Conservation (phyloP, 1,140 invertebrate genomes). For the Sarcophaga bullata region DNA sequence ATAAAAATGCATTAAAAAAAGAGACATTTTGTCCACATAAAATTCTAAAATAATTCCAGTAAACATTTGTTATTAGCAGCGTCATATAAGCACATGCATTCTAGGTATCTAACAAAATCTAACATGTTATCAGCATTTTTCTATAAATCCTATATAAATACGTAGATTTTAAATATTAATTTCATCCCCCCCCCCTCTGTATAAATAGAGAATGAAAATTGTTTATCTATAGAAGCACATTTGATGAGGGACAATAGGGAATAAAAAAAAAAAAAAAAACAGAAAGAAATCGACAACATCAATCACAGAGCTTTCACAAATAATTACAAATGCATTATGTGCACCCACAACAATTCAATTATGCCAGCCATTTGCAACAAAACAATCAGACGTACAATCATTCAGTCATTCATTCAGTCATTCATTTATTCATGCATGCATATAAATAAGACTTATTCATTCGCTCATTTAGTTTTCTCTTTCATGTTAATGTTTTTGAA, state of each 20-base stretch:
- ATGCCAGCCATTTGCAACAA: slow-evolving; percentile 5
- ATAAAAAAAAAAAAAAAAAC: neutral
- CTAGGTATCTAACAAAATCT: too few relatives aligned
- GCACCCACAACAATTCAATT: slow-evolving; percentile 22
- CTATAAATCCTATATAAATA: too few relatives aligned
- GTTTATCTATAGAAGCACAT: neutral
- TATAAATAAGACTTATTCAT: too few relatives aligned
- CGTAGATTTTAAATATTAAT: too few relatives aligned
- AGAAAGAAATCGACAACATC: slow-evolving; percentile 1
- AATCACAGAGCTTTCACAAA: slow-evolving; percentile 25
- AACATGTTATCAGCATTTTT: too few relatives aligned
- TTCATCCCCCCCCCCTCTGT: neutral
- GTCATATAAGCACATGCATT: too few relatives aligned
- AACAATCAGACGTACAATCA: neutral
- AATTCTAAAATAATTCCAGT: too few relatives aligned
- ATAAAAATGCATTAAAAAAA: too few relatives aligned
- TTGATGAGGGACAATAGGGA: neutral
- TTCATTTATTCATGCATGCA: neutral
- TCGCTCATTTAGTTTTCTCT: too few relatives aligned
- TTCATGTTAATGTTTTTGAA: too few relatives aligned
- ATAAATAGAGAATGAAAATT: neutral
- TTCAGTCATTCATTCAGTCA: neutral
- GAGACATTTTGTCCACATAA: too few relatives aligned
- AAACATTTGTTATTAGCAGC: too few relatives aligned
- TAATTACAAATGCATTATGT: slow-evolving; percentile 23